phyloP scores from a whole-genome alignment of 2,797 vertebrate genomes.

The Anomalospiza imberbis region DNA sequence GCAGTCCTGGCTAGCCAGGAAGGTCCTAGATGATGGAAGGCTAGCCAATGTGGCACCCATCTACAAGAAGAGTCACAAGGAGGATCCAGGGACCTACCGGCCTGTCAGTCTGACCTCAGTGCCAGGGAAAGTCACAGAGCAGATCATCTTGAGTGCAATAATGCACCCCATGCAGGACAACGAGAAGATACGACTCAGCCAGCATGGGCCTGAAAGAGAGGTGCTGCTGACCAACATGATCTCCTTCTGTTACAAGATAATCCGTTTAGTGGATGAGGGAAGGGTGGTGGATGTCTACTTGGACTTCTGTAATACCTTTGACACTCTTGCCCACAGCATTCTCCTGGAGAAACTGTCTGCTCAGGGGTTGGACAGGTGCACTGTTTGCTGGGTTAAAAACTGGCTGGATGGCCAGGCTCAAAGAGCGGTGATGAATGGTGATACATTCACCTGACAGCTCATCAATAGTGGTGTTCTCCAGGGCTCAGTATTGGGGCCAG shows the following conservation, averaged over 20 bases:
- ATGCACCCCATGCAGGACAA: neutral
- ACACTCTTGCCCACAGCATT: neutral
- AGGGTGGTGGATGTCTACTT: neutral
- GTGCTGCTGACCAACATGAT: neutral
- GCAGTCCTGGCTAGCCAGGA: neutral
- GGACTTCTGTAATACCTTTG: neutral
- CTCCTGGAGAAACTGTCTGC: neutral
- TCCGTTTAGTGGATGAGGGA: neutral
- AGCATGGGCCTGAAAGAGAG: neutral
- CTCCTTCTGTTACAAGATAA: neutral
- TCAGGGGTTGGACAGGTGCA: neutral
- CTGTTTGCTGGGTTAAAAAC: neutral
- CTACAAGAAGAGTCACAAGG: neutral
- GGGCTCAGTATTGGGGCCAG: neutral
- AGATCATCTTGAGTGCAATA: neutral
- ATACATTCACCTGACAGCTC: too few species aligned
- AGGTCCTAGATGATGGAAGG: neutral
- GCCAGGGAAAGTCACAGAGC: neutral
- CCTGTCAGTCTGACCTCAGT: neutral
- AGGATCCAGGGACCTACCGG: neutral
- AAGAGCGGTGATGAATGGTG: neutral
- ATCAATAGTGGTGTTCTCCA: neutral
- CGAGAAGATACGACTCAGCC: neutral
- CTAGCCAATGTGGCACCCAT: fast-evolving
- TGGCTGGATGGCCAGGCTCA: too few species aligned